Conservation (phyloP, 1,140 invertebrate genomes). For the Danaus plexippus region DNA sequence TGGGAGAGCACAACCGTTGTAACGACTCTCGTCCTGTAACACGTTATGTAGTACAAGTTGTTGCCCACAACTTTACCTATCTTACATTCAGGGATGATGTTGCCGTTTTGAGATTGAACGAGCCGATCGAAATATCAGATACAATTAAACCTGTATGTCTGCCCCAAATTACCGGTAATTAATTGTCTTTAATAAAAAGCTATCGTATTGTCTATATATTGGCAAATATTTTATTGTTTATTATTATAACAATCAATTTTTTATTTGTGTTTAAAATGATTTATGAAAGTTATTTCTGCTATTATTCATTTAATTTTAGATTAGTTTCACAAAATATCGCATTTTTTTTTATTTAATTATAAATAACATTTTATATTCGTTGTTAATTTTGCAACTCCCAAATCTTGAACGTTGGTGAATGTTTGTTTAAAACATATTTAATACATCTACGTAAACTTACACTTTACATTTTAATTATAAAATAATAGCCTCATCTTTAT, state of each 20-base stretch:
- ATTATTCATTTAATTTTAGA: too few relatives aligned
- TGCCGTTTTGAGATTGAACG: slow-evolving; percentile 82
- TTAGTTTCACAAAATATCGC: too few relatives aligned
- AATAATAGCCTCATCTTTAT: too few relatives aligned
- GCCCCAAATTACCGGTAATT: slow-evolving; percentile 76
- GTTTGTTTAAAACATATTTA: too few relatives aligned
- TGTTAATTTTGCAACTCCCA: too few relatives aligned
- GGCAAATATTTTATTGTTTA: slow-evolving; percentile 20
- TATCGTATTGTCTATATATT: neutral
- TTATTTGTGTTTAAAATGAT: too few relatives aligned
- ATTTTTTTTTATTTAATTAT: too few relatives aligned
- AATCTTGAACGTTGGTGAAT: too few relatives aligned
- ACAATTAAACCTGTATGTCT: slow-evolving; percentile 85
- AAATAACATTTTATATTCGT: too few relatives aligned
- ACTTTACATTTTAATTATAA: neutral
- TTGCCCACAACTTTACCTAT: slow-evolving; percentile 84
- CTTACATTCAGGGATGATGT: slow-evolving; percentile 88
- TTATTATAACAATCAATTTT: too few relatives aligned
- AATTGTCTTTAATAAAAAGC: neutral
- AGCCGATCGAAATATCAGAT: slow-evolving; percentile 80
- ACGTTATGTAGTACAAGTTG: slow-evolving; percentile 78
- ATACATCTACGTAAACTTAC: too few relatives aligned
- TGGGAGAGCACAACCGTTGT: slow-evolving; percentile 88
- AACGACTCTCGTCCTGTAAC: slow-evolving; percentile 79
- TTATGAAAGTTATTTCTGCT: too few relatives aligned